phyloP scores from a whole-genome alignment of 2,797 vertebrate genomes.

The Gadopsis marmoratus region DNA sequence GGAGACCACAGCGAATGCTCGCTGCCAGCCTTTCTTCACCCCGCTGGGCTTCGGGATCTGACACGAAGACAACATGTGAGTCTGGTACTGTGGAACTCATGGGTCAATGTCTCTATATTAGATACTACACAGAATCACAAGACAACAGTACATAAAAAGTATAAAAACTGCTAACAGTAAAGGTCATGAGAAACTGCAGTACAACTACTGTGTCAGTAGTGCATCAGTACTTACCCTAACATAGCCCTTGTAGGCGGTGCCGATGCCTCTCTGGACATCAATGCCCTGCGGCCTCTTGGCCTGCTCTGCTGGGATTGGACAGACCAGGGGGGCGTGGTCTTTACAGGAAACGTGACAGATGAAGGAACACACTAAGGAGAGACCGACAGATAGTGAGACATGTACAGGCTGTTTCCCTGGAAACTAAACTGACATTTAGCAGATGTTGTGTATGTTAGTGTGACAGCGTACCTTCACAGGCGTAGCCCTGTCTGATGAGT shows the following conservation, averaged over 20 bases:
- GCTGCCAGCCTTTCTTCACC: conserved; percentile 98
- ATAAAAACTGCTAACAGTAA: too few relatives aligned
- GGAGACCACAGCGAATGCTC: conserved; percentile 94
- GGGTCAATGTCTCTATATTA: too few relatives aligned
- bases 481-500: conserved; percentile 94
- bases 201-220: not conserved
- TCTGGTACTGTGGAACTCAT: too few relatives aligned
- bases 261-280: conserved; percentile 96
- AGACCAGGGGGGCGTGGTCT: conserved; percentile 94
- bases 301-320: conserved; percentile 96
- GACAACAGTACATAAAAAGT: too few relatives aligned
- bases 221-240: conserved; percentile 88
- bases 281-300: conserved; percentile 95
- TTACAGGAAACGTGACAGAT: conserved; percentile 96
- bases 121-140: too few relatives aligned
- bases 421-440: too few relatives aligned
- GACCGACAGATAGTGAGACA: not conserved
- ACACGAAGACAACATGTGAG: not conserved
- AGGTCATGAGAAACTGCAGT: too few relatives aligned
- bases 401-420: too few relatives aligned
- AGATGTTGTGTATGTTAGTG: not conserved
- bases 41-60: conserved; percentile 97
- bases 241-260: conserved; percentile 96
- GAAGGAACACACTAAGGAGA: conserved; percentile 92
- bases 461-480: conserved; percentile 90